Evolutionary conservation across 2,113 vertebrate species (phyloP).

Genomic region (Prinia subflava): DNA sequence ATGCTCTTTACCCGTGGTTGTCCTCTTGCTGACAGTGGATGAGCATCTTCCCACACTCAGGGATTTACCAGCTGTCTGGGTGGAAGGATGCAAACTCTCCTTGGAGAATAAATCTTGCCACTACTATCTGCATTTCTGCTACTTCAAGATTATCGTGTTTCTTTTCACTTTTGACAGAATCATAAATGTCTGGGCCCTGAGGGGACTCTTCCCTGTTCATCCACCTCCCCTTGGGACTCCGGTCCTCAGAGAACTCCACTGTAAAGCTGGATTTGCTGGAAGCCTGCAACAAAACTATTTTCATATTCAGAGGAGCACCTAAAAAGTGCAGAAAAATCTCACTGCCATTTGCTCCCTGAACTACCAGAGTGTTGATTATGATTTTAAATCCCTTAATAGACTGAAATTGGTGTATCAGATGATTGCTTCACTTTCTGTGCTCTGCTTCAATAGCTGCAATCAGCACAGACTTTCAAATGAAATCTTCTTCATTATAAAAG

Average conservation of each 20-base stretch:
- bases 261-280: neutral
- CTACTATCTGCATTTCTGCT: neutral
- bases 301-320: neutral
- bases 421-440: neutral
- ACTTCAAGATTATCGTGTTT: neutral
- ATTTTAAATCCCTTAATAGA: slow-evolving; percentile 6
- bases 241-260: rapidly evolving
- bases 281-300: neutral
- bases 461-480: neutral
- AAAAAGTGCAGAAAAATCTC: neutral
- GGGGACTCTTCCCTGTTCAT: neutral
- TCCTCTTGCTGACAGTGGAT: neutral
- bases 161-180: neutral
- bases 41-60: neutral
- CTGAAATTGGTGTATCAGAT: neutral
- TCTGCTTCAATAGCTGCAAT: slow-evolving; percentile 28
- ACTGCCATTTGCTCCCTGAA: neutral
- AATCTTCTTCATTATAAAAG: slow-evolving; percentile 34
- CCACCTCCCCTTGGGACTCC: rapidly evolving
- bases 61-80: neutral
- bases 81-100: neutral
- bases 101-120: neutral
- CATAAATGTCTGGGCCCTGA: neutral
- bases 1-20: rapidly evolving
- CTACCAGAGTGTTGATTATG: neutral